Conservation (phyloP, 2,888 invertebrate genomes). For the Trichopria drosophilae region DNA sequence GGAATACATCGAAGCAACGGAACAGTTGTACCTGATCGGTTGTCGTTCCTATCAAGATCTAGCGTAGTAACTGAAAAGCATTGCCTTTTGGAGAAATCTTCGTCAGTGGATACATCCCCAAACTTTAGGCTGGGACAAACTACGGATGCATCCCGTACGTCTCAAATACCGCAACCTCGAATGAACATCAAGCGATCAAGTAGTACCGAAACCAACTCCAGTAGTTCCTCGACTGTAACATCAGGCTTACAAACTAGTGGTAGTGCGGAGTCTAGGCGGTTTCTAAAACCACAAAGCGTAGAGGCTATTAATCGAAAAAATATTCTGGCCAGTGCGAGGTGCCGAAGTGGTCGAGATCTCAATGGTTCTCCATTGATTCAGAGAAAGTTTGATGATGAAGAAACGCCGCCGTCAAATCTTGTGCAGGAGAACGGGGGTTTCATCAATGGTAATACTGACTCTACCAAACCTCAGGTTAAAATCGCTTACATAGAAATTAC, state of each 20-base stretch:
- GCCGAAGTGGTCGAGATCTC: conserved; percentile 77
- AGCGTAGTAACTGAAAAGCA: conserved; percentile 30
- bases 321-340: conserved; percentile 83
- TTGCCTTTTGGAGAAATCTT: conserved; percentile 52
- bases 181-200: conserved; percentile 68
- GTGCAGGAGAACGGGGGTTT: conserved; percentile 32
- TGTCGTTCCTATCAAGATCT: no score
- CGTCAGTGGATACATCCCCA: conserved; percentile 60
- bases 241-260: conserved; percentile 69
- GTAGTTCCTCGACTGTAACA: conserved; percentile 72
- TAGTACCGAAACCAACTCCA: conserved; percentile 74
- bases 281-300: conserved; percentile 77
- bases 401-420: conserved; percentile 32
- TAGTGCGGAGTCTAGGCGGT: conserved; percentile 63
- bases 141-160: conserved; percentile 33
- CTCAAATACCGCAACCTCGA: conserved; percentile 51
- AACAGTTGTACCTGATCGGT: conserved; percentile 23
- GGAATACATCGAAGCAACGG: conserved; percentile 44
- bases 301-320: conserved; percentile 85
- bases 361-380: conserved; percentile 75
- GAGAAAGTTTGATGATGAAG: conserved; percentile 64
- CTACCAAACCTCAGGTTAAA: conserved; percentile 42
- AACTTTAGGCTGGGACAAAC: conserved; percentile 41
- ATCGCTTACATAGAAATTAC: conserved; percentile 53
- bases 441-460: not conserved